A percentile compares a stretch with the other conserved stretches of the same genome.
These are phyloP conservation scores for Iguana delicatissima DNA, from an alignment of 2,797 vertebrate genomes.

Conservation along the genomic window DNA sequence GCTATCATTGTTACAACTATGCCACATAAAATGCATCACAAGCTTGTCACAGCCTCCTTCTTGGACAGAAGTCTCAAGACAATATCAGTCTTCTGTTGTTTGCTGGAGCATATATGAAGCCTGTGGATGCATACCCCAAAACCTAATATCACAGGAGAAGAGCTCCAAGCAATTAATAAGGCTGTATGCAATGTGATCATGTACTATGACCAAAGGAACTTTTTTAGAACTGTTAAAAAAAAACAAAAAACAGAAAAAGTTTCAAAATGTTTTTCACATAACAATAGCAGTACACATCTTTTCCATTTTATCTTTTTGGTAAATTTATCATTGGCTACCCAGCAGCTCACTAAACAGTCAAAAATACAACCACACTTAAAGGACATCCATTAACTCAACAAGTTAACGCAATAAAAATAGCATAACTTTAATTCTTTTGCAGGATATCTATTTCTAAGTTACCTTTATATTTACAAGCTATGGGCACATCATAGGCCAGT, in stretches of 20 bases:
- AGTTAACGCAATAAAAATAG: too few species aligned
- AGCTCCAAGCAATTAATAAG: background rate
- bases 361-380: background rate
- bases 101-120: conserved; percentile 24
- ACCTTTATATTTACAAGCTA: too few species aligned
- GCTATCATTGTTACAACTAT: conserved; percentile 19
- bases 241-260: background rate
- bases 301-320: background rate
- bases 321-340: background rate
- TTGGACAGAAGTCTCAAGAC: background rate
- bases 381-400: too few species aligned
- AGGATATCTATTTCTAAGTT: too few species aligned
- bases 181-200: background rate
- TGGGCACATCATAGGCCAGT: too few species aligned
- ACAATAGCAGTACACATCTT: background rate
- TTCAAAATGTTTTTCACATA: conserved; percentile 3
- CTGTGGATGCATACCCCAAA: background rate
- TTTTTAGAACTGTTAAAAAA: background rate
- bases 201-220: background rate
- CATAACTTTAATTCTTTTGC: too few species aligned
- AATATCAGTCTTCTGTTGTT: background rate
- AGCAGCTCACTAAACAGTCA: background rate
- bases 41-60: conserved; percentile 12
- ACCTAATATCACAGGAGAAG: background rate
- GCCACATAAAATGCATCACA: conserved; percentile 28